Evolutionary conservation across 2,888 invertebrate species (phyloP).

Genomic region (Amaurobius ferox): DNA sequence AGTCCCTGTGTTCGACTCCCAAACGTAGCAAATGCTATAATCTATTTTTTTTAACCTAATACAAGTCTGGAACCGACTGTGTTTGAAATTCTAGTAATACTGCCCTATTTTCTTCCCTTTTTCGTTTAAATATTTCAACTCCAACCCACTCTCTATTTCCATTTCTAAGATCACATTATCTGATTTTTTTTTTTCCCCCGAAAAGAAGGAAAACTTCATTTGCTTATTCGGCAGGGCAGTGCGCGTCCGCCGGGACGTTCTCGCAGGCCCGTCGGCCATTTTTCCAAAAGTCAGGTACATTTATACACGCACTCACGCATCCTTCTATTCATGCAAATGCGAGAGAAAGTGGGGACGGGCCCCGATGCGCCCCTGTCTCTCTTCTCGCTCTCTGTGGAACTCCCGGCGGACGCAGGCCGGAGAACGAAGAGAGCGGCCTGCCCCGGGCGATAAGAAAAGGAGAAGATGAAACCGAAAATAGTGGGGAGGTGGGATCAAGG

Average conservation of each 20-base stretch:
- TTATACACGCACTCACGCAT: constrained; percentile 33
- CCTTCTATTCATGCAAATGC: constrained; percentile 65
- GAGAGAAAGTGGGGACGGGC: constrained; percentile 26
- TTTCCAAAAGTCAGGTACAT: constrained; percentile 64
- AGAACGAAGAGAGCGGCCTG: constrained; percentile 36
- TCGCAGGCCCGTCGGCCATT: constrained; percentile 58
- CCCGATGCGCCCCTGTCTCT: constrained; percentile 41
- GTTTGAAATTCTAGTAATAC: too few relatives aligned
- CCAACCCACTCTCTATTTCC: constrained; percentile 8
- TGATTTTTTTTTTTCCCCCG: background rate
- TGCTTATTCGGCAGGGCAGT: constrained; percentile 54
- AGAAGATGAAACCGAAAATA: constrained; percentile 49
- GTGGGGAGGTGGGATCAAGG: constrained; percentile 29
- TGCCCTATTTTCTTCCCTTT: too few relatives aligned
- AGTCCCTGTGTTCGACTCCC: too few relatives aligned
- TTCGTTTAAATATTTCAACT: background rate
- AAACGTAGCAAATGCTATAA: too few relatives aligned
- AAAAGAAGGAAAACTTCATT: constrained; percentile 48
- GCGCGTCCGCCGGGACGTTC: constrained; percentile 33
- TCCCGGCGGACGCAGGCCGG: background rate
- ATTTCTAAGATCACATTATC: background rate
- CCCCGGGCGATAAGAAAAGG: constrained; percentile 70
- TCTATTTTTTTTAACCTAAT: too few relatives aligned
- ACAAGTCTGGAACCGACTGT: too few relatives aligned
- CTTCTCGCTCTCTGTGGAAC: background rate